phyloP scores from a whole-genome alignment of 1,140 invertebrate genomes.

The Hylyphantes graminicola region DNA sequence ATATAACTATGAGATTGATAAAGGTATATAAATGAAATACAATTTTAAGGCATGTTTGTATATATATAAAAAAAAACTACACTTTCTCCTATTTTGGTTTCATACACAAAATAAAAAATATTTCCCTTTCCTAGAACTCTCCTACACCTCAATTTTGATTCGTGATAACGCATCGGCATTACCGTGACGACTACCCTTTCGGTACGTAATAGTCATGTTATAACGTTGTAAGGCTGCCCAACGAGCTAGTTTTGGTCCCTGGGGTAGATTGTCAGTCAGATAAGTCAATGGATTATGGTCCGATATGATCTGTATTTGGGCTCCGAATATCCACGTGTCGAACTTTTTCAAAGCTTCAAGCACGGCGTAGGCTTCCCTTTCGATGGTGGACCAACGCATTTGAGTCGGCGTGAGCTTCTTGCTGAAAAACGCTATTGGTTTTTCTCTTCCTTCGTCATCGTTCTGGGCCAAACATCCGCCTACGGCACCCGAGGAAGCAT shows the following conservation, averaged over 20 bases:
- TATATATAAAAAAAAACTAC: too few relatives aligned
- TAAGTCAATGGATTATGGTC: conserved; percentile 63
- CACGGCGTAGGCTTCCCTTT: conserved; percentile 63
- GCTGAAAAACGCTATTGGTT: background rate
- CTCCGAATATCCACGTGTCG: conserved; percentile 62
- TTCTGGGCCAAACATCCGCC: conserved; percentile 2
- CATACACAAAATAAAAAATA: too few relatives aligned
- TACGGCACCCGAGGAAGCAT: conserved; percentile 9
- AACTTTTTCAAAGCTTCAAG: conserved; percentile 63
- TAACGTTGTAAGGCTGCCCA: conserved; percentile 3
- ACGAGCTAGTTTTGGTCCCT: conserved; percentile 62
- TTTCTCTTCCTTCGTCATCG: background rate
- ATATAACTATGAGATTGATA: too few relatives aligned
- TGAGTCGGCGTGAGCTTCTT: conserved; percentile 61
- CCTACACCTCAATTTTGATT: too few relatives aligned
- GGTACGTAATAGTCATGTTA: too few relatives aligned
- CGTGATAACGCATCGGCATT: too few relatives aligned
- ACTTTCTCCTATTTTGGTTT: too few relatives aligned
- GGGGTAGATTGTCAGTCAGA: conserved; percentile 30
- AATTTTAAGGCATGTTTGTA: too few relatives aligned
- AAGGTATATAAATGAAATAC: too few relatives aligned
- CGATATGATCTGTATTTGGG: conserved; percentile 55
- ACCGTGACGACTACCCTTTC: too few relatives aligned
- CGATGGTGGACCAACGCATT: conserved; percentile 54
- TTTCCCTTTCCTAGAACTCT: too few relatives aligned